Conservation (phyloP, 2,797 vertebrate genomes). For the Eulemur albifrons region DNA sequence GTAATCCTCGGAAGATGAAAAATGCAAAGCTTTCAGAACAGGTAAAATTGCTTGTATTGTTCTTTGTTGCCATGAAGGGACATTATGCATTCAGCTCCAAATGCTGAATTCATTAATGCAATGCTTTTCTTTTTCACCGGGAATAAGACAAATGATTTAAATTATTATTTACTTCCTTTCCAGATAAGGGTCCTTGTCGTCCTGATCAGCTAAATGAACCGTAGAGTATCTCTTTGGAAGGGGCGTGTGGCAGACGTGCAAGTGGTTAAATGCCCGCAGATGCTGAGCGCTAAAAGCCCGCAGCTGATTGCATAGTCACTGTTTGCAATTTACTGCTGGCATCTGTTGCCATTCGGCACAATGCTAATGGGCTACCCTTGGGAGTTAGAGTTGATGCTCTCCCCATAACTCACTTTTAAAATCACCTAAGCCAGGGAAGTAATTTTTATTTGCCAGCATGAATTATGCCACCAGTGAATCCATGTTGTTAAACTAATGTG, state of each 20-base stretch:
- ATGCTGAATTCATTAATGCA: constrained; percentile 21
- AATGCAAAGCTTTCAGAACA: not conserved
- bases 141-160: not conserved
- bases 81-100: constrained; percentile 4
- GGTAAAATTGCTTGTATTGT: constrained; percentile 16
- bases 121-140: not conserved
- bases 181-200: not conserved
- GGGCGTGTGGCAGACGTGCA: not conserved
- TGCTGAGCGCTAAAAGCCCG: not conserved
- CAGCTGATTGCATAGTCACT: not conserved
- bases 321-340: not conserved
- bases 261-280: not conserved
- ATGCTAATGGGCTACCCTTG: not conserved
- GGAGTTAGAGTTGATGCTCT: not conserved
- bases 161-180: constrained; percentile 22
- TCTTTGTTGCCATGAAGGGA: not conserved
- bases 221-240: constrained; percentile 3
- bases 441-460: constrained; percentile 50
- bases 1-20: not conserved
- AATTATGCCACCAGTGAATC: not conserved
- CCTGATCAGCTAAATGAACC: not conserved
- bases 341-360: not conserved
- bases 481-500: not conserved
- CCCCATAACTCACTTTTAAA: constrained; percentile 43
- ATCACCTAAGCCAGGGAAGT: constrained; percentile 18